A percentile compares a stretch with the other conserved stretches of the same genome.
Conservation (phyloP, 2,113 vertebrate species). For the Glaucomys volans region DNA sequence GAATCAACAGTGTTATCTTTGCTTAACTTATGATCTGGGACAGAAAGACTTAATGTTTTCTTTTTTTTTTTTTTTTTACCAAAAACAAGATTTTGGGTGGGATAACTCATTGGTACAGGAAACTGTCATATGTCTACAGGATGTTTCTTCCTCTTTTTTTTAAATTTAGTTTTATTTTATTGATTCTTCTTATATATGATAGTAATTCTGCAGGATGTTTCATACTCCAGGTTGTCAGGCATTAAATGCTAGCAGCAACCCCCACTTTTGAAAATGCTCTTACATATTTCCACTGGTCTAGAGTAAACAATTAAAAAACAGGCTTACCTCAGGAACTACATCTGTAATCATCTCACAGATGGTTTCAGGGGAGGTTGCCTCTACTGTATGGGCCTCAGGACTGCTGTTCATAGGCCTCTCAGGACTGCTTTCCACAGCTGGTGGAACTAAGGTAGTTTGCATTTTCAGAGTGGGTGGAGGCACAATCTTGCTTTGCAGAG, state of each 20-base stretch:
- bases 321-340: conserved; percentile 85
- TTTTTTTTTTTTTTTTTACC: not conserved
- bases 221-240: not conserved
- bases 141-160: not conserved
- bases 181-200: too few species aligned
- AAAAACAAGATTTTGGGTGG: not conserved
- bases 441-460: conserved; percentile 83
- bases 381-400: conserved; percentile 77
- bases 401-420: conserved; percentile 67
- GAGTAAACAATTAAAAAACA: conserved; percentile 16
- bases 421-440: conserved; percentile 78
- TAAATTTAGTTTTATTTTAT: too few species aligned
- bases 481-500: conserved; percentile 92
- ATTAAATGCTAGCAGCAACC: conserved; percentile 16
- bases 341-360: conserved; percentile 86
- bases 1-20: not conserved
- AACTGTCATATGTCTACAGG: not conserved
- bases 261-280: conserved; percentile 11
- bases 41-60: not conserved
- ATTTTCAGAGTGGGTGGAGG: conserved; percentile 86
- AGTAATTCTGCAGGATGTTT: not conserved
- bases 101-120: not conserved
- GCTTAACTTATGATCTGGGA: not conserved
- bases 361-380: conserved; percentile 81
- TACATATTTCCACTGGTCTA: not conserved